A percentile compares a stretch with the other conserved stretches of the same genome.
Evolutionary conservation across 2,113 vertebrate genomes (phyloP).

Genomic region (Eira barbara): DNA sequence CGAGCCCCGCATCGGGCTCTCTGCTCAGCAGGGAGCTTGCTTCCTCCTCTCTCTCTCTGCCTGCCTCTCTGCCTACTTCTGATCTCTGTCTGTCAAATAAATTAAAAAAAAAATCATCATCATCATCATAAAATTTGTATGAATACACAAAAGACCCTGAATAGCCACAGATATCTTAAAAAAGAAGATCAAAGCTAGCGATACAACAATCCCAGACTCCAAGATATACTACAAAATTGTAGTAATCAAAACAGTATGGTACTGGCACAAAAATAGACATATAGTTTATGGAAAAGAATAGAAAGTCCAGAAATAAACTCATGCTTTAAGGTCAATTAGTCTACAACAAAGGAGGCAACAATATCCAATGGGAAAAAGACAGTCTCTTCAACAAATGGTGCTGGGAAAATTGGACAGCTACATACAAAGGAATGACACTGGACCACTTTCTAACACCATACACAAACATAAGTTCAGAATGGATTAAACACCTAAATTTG

Average conservation of each 20-base stretch:
- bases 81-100: too few relatives aligned
- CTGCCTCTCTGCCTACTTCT: too few relatives aligned
- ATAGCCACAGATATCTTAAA: neutral
- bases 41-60: too few relatives aligned
- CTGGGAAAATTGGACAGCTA: neutral
- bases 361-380: neutral
- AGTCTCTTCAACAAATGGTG: neutral
- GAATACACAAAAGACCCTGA: neutral
- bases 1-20: too few relatives aligned
- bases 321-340: neutral
- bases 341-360: neutral
- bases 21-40: too few relatives aligned
- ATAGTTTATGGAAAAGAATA: neutral
- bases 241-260: neutral
- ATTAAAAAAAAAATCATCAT: too few relatives aligned
- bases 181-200: neutral
- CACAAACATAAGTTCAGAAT: neutral
- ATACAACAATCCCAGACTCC: neutral
- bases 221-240: neutral
- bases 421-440: neutral
- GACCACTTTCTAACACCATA: neutral
- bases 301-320: neutral
- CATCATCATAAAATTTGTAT: neutral
- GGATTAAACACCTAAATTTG: neutral
- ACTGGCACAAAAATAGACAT: neutral